Base-by-base conservation (phyloP, 2,113 vertebrate species). In the Paradisaea rubra region DNA sequence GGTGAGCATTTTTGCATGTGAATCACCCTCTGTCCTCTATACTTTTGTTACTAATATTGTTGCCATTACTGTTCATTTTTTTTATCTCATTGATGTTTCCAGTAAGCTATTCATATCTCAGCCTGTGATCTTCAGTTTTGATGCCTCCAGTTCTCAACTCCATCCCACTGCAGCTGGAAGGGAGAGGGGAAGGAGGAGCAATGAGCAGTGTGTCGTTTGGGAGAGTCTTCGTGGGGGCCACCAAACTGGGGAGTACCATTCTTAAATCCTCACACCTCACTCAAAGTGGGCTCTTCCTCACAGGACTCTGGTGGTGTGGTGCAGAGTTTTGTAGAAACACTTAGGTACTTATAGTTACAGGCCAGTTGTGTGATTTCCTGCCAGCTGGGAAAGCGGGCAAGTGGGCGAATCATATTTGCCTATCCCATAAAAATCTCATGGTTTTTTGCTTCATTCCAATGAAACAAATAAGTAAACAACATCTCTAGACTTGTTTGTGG, bases 121-220 rank as follows among this genome's bases (percentile, higher is more conserved):
- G 2, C 17, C 33, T 54, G 25, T 24, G 10, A 15, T 79, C 35
- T 80, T 64, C 11, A 31, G 33, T 80, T 56, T 31, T 80, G 21
- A 12, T 3, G 4, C 61, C 31, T 71, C 25, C 31, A 27, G 1
- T 50, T 56, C 31, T 35, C 31, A 42, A 31, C 9, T 64, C 49
- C 21, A 35, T 71, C 41, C 30, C 3, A 1, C n/a, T 9, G 8
- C 30, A 33, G 22, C 0, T 0, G 59, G 35, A 80, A 56, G 16
- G 33, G 31, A 17, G 41, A 31, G 17, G 25, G 49, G 15, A 64
- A 80, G 42, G 59, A 31, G 27, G 22, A 72, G 3, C 17, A 22
- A 22, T 19, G 14, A 50, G 31, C 17, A 56, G 5, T 49, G 15
- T 57, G 42, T 57, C 5, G 22, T 80, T 57, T 50, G 42, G 11